phyloP scores from a whole-genome alignment of 2,888 invertebrate genomes.

The Trissonchulus sp. region DNA sequence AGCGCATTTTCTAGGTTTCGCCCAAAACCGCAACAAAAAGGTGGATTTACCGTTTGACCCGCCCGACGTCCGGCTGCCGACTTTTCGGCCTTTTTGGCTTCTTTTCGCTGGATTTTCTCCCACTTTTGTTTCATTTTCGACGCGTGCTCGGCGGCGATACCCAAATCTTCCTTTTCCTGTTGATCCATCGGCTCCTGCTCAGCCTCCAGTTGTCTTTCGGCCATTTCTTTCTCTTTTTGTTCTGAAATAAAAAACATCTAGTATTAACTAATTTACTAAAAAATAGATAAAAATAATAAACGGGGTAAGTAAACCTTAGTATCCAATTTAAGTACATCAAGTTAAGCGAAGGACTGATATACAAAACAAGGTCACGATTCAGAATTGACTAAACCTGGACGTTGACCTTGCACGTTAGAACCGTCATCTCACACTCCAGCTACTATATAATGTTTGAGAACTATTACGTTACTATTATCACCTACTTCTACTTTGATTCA shows the following conservation, averaged over 20 bases:
- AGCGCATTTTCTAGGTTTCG: background rate
- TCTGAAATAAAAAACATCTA: constrained; percentile 17
- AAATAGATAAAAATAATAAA: background rate
- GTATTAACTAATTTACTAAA: background rate
- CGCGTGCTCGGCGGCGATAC: constrained; percentile 48
- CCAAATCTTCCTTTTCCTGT: constrained; percentile 26
- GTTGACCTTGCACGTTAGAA: too few species aligned
- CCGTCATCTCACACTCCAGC: too few species aligned
- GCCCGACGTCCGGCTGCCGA: constrained; percentile 17
- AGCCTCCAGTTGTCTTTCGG: constrained; percentile 45
- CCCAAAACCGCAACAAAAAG: background rate
- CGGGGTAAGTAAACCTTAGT: too few species aligned
- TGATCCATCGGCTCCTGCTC: constrained; percentile 28
- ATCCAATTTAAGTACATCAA: too few species aligned
- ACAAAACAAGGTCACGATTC: too few species aligned
- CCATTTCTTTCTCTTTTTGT: constrained; percentile 23
- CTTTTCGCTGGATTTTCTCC: constrained; percentile 51
- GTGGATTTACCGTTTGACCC: constrained; percentile 11
- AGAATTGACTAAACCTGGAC: too few species aligned
- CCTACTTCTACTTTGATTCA: too few species aligned
- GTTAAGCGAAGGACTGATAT: too few species aligned
- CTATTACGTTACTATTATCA: too few species aligned
- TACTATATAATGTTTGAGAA: too few species aligned
- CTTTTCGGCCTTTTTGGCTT: constrained; percentile 52
- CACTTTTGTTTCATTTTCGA: constrained; percentile 51